Evolutionary conservation across 2,888 invertebrate species (phyloP).

Genomic region (Beris morrisii): DNA sequence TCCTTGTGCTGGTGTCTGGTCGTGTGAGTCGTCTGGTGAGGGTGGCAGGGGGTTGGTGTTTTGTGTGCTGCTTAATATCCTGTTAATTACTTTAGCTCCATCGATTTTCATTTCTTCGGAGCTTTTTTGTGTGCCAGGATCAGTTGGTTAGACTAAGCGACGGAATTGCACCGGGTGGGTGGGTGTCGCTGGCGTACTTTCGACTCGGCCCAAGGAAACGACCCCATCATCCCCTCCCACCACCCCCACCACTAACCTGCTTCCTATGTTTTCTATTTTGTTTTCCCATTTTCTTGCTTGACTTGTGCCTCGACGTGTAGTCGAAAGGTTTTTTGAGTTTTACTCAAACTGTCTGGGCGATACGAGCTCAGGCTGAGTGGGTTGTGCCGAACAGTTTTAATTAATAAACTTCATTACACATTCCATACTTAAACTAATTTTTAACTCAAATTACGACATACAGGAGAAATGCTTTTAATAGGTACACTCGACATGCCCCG

Average conservation of each 20-base stretch:
- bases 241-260: background rate
- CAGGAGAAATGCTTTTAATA: constrained; percentile 44
- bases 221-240: background rate
- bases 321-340: too few species aligned
- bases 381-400: constrained; percentile 43
- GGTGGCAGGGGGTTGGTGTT: constrained; percentile 5
- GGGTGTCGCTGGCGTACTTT: constrained; percentile 8
- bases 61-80: constrained; percentile 39
- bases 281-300: constrained; percentile 6
- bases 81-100: constrained; percentile 40
- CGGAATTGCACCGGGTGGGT: background rate
- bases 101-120: constrained; percentile 38
- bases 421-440: constrained; percentile 46
- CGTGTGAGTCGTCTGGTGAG: background rate
- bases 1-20: constrained; percentile 11
- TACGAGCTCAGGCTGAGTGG: constrained; percentile 4
- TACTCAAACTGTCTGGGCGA: background rate
- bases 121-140: constrained; percentile 20
- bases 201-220: constrained; percentile 1
- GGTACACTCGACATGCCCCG: constrained; percentile 42
- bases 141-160: background rate
- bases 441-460: constrained; percentile 45
- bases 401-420: constrained; percentile 46
- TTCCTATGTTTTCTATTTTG: constrained; percentile 1
- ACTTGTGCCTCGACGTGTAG: background rate